phyloP scores from a whole-genome alignment of 1,140 invertebrate genomes.

The silkworm (Bombyx mori) region DNA sequence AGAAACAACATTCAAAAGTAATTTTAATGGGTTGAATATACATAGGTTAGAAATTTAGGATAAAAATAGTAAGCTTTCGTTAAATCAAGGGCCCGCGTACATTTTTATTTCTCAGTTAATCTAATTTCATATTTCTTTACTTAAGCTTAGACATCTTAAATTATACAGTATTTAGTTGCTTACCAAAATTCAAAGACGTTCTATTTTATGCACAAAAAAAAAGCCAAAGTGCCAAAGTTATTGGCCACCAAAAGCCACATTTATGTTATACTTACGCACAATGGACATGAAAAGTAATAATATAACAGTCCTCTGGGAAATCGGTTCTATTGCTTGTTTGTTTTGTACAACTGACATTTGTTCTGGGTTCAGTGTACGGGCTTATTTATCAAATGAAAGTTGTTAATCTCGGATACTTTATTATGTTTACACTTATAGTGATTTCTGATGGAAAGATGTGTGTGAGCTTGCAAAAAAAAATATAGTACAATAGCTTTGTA shows the following conservation, averaged over 20 bases:
- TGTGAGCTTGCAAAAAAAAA: no score
- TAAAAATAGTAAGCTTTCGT: background rate
- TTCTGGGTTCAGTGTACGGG: constrained; percentile 17
- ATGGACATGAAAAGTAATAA: constrained; percentile 39
- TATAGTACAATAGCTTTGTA: no score
- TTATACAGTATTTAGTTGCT: no score
- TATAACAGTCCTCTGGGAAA: constrained; percentile 46
- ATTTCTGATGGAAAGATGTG: no score
- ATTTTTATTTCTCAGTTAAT: no score
- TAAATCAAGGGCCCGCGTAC: no score
- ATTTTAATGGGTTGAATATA: background rate
- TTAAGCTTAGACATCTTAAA: no score
- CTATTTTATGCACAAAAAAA: no score
- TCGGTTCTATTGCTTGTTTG: constrained; percentile 52
- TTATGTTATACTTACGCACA: constrained; percentile 14
- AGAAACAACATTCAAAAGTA: background rate
- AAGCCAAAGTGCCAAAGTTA: no score
- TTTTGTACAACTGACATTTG: constrained; percentile 47
- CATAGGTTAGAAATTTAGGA: background rate
- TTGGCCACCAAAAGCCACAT: background rate
- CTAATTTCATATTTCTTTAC: no score
- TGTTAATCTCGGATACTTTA: constrained; percentile 11
- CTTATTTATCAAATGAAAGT: constrained; percentile 7
- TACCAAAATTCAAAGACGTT: no score
- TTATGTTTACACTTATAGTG: no score